Conservation (phyloP, 2,113 vertebrate genomes). For the Gorsachius goisagi region DNA sequence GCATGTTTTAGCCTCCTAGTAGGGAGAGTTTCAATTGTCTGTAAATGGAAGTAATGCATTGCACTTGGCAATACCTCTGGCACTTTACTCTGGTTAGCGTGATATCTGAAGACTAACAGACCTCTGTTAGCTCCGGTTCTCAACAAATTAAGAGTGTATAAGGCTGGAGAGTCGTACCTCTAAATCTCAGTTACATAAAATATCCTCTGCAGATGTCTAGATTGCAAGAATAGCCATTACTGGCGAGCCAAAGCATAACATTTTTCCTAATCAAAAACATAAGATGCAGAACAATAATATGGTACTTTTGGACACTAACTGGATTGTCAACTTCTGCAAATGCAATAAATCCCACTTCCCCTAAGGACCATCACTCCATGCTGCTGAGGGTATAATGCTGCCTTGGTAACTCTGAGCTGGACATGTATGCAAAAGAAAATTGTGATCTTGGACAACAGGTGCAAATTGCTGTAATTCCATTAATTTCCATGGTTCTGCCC, state of each 20-base stretch:
- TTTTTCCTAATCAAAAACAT: neutral
- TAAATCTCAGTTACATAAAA: neutral
- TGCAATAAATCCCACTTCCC: neutral
- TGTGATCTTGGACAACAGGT: neutral
- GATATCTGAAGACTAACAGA: constrained; percentile 12
- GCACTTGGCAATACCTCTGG: neutral
- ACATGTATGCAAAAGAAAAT: neutral
- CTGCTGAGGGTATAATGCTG: neutral
- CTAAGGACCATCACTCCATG: neutral
- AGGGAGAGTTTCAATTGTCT: neutral
- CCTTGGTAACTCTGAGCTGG: neutral
- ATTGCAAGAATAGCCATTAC: neutral
- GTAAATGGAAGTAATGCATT: constrained; percentile 28
- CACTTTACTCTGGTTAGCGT: constrained; percentile 39
- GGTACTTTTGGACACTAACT: neutral
- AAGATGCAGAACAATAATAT: neutral
- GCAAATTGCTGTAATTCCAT: neutral
- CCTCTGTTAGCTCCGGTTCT: neutral
- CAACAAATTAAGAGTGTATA: neutral
- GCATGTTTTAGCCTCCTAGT: rapidly evolving
- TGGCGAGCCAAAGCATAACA: neutral
- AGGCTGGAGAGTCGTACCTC: neutral
- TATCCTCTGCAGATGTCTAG: neutral
- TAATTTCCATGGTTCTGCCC: neutral
- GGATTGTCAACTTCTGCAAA: neutral